Evolutionary conservation across 2,888 invertebrate genomes (phyloP), one percentile per base, ranked within the genome.

Genomic region (Xestia rhomboidea): DNA sequence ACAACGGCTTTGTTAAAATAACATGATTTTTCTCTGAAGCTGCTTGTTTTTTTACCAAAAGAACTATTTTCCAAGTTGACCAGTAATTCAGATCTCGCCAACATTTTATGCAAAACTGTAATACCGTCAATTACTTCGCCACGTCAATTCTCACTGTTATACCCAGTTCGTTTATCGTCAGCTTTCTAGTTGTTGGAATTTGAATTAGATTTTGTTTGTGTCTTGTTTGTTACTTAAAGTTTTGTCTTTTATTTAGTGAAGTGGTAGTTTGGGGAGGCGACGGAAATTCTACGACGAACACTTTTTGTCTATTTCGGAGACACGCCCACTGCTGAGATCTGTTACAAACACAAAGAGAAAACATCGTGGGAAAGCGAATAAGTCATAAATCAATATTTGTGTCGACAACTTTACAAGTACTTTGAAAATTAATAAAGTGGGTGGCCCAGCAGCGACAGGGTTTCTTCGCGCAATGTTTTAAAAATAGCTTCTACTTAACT

Each of bases 81-180:
- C 88, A 86, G 90, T 91, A 91, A 91, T 86, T 91, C 89, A 90
- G 87, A 89, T 90, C 88, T 92, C 79, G 76, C 70, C 83, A 74
- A 88, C 84, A 87, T 88, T 85, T 76, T 73, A 51, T 68, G 60
- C 76, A 64, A 70, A 90, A 92, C 88, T 91, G 90, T 87, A 90
- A 90, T 86, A 84, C 82, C 87, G 88, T 87, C 91, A 91, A 92
- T 93, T 92, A 92, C 91, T 90, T 84, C 88, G 89, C 88, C 84
- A 90, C 91, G 90, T 92, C 88, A 91, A 92, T 91, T 91, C 90
- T 89, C 88, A 85, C 85, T 89, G 86, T 86, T 87, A n/a, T n/a
- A 88, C 88, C 79, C 74, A 84, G 77, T 87, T 89, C 86, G 85
- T 89, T 89, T 89, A 81, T 83, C 51, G 70, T 83, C 63, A 77